Base-by-base conservation (phyloP, 2,797 vertebrate species). In the Pogoniulus pusillus region DNA sequence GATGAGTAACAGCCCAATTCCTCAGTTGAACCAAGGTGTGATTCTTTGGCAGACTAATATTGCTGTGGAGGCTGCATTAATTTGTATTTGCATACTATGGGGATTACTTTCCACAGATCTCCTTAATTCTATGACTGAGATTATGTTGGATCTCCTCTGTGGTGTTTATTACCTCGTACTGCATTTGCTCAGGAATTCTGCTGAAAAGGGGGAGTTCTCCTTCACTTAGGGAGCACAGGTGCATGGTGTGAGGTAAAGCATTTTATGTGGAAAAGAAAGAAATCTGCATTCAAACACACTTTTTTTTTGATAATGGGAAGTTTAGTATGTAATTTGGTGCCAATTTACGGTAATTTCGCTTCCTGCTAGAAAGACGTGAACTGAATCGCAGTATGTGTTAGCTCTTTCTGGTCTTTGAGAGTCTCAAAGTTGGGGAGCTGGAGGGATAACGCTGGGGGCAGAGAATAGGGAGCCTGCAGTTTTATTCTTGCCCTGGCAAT, bases 1-100 rank as follows among this genome's bases (percentile, higher is more conserved):
- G 81, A 84, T 93, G 84, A 92, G 74, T 91, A 89, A 91, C 49
- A 26, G 80, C 76, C 79, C 76, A 82, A 18, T 91, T 93, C 77
- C 65, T 91, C 49, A n/a, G 54, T 32, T 51, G 84, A 93, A 54
- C 70, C 68, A 69, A 85, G 66, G 93, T 96, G 88, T 19, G 90
- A 93, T 91, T 92, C 87, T 88, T 55, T 82, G 93, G 89, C 89
- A 89, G 83, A 12, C 53, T 70, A 30, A 55, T 74, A 60, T 4
- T 78, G 81, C 91, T 57, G 60, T 41, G 70, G 77, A 83, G 87
- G 82, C 92, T 91, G 91, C 51, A 30, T 90, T 94, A 65, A 90
- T 87, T 71, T 73, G 47, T 94, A 87, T 93, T 91, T 93, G 89
- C 83, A 76, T 85, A 68, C 86, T 91, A 17, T 41, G 68, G 82